phyloP scores from a whole-genome alignment of 2,888 invertebrate genomes.

The Dicranocentrus wangi region DNA sequence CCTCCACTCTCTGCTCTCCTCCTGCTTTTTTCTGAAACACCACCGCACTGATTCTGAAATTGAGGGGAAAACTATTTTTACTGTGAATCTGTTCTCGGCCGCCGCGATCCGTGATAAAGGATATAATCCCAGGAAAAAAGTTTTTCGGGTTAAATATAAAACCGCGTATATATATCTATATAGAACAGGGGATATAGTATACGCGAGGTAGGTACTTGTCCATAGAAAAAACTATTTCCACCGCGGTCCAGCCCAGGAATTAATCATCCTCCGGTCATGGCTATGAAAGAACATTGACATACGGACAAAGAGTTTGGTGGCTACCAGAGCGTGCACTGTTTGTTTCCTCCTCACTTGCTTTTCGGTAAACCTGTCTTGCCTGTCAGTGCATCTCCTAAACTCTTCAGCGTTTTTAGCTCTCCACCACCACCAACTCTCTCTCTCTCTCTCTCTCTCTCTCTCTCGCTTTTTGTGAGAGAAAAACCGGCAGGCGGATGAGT shows the following conservation, averaged over 20 bases:
- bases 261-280: constrained; percentile 59
- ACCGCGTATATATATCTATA: not conserved
- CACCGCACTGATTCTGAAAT: constrained; percentile 8
- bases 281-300: constrained; percentile 61
- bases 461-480: constrained; percentile 16
- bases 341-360: constrained; percentile 61
- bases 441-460: constrained; percentile 20
- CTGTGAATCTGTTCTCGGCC: too few relatives aligned
- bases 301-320: constrained; percentile 60
- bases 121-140: not conserved
- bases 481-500: not conserved
- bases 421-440: too few relatives aligned
- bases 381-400: constrained; percentile 60
- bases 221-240: constrained; percentile 52
- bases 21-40: constrained; percentile 1
- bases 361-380: constrained; percentile 58
- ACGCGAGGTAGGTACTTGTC: too few relatives aligned
- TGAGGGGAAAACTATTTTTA: constrained; percentile 16
- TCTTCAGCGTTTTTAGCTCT: constrained; percentile 57
- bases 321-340: constrained; percentile 57
- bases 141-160: too few relatives aligned
- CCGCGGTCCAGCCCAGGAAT: constrained; percentile 59
- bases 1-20: not conserved
- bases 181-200: not conserved
- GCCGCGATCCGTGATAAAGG: too few relatives aligned